These are phyloP conservation scores for Volucella bombylans DNA, from an alignment of 2,888 invertebrate genomes.

Conservation along the genomic window DNA sequence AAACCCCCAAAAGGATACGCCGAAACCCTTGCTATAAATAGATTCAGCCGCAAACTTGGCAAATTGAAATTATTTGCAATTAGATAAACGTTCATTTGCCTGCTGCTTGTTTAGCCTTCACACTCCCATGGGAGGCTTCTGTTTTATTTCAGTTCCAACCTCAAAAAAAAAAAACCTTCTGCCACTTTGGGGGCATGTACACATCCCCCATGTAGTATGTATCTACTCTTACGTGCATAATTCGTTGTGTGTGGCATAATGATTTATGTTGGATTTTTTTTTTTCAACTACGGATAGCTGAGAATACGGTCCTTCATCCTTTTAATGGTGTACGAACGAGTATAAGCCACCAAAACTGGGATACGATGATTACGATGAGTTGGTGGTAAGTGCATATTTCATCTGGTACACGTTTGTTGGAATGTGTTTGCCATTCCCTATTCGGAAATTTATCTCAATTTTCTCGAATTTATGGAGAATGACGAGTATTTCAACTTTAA, in stretches of 20 bases:
- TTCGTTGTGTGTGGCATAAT: slow-evolving; percentile 19
- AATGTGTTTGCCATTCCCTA: slow-evolving; percentile 13
- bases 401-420: slow-evolving; percentile 12
- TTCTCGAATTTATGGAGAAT: slow-evolving; percentile 51
- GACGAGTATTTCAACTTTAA: slow-evolving; percentile 26
- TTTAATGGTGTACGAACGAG: no score
- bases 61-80: slow-evolving; percentile 45
- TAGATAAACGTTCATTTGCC: slow-evolving; percentile 35
- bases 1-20: slow-evolving; percentile 16
- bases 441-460: slow-evolving; percentile 58
- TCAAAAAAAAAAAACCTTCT: background rate
- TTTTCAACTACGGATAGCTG: background rate
- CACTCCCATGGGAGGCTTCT: background rate
- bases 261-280: slow-evolving; percentile 19
- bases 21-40: slow-evolving; percentile 22
- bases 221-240: background rate
- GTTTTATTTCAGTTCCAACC: background rate
- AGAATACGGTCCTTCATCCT: no score
- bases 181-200: background rate
- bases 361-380: background rate
- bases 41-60: slow-evolving; percentile 5
- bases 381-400: slow-evolving; percentile 39
- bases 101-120: slow-evolving; percentile 8
- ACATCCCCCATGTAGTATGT: background rate
- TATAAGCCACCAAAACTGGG: no score